phyloP scores from a whole-genome alignment of 2,113 vertebrate genomes.

The Piprites chloris region DNA sequence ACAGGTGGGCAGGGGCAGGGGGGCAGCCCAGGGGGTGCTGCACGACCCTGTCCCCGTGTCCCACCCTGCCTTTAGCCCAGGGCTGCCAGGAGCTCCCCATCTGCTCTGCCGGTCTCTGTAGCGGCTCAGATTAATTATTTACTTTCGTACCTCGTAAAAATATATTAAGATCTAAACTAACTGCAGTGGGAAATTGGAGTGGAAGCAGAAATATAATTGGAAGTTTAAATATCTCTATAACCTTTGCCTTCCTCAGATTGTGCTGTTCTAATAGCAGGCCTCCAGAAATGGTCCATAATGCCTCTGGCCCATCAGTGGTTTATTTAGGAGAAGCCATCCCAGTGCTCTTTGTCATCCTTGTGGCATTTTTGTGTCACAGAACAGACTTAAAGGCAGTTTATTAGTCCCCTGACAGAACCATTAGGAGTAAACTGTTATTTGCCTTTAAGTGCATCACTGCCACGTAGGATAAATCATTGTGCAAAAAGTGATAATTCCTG shows the following conservation, averaged over 20 bases:
- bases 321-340: background rate
- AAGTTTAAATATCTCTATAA: background rate
- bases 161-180: background rate
- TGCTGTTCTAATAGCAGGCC: background rate
- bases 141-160: background rate
- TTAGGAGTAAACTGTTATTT: background rate
- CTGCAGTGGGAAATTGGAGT: background rate
- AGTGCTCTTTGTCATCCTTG: background rate
- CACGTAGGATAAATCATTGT: background rate
- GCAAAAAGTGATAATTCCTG: background rate
- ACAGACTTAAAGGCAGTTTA: background rate
- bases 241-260: background rate
- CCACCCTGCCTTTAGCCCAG: background rate
- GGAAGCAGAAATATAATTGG: background rate
- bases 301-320: background rate
- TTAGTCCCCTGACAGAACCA: background rate
- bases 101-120: background rate
- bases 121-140: background rate
- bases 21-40: background rate
- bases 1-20: constrained; percentile 76
- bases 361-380: background rate
- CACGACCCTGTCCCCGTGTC: background rate
- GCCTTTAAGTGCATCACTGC: background rate
- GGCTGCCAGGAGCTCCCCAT: background rate
- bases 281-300: background rate